Evolutionary conservation across 1,140 invertebrate species (phyloP).

Genomic region (Scaptomyza hsui): DNA sequence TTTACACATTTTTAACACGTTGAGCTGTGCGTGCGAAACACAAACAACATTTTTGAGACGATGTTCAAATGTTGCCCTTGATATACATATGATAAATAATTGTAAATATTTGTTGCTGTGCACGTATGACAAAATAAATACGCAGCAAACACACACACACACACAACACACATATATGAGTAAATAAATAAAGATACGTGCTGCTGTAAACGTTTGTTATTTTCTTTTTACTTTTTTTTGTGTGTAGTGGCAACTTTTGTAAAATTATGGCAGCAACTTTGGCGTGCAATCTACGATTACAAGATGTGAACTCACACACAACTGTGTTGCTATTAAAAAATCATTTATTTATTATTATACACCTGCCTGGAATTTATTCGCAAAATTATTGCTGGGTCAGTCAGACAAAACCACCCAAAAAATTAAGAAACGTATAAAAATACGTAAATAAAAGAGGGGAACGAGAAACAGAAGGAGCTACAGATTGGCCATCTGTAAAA

Average conservation of each 20-base stretch:
- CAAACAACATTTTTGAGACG: conserved; percentile 53
- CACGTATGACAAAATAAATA: conserved; percentile 75
- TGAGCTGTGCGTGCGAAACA: conserved; percentile 24
- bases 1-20: conserved; percentile 4
- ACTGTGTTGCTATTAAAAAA: neutral
- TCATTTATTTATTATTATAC: neutral
- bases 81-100: conserved; percentile 78
- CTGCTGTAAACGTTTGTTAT: conserved; percentile 69
- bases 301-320: conserved; percentile 15
- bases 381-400: neutral
- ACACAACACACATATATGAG: conserved; percentile 25
- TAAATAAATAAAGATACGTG: conserved; percentile 44
- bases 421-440: conserved; percentile 6
- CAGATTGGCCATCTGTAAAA: conserved; percentile 14
- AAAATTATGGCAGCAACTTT: conserved; percentile 65
- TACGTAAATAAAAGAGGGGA: neutral
- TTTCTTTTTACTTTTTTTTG: conserved; percentile 12
- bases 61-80: conserved; percentile 27
- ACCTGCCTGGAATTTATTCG: neutral
- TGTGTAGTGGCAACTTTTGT: conserved; percentile 66
- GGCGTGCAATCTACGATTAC: conserved; percentile 12
- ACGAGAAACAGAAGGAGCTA: neutral
- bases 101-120: conserved; percentile 75
- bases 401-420: neutral
- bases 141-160: conserved; percentile 42